These are phyloP conservation scores for Agrypnia vestita DNA, from an alignment of 1,140 invertebrate genomes.

Conservation along the genomic window DNA sequence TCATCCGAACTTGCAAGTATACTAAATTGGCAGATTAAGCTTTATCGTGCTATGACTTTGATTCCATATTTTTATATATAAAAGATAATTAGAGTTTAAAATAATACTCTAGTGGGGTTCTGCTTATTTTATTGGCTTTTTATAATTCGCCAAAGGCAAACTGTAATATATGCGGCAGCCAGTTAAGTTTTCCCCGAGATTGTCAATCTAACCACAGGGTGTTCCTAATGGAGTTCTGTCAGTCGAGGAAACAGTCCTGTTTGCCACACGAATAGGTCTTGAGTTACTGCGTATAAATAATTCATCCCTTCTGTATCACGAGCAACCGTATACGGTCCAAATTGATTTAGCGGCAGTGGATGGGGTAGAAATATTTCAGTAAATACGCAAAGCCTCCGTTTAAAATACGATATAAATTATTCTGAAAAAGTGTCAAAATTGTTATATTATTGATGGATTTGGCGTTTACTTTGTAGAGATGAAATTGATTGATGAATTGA, in stretches of 20 bases:
- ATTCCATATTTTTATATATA: too few species aligned
- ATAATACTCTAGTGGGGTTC: too few species aligned
- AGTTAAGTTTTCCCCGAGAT: not conserved
- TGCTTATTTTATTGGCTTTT: too few species aligned
- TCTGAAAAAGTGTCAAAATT: not conserved
- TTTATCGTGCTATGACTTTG: too few species aligned
- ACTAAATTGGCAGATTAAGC: too few species aligned
- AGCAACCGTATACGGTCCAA: constrained; percentile 12
- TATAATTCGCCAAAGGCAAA: too few species aligned
- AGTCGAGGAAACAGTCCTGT: constrained; percentile 8
- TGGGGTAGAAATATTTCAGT: constrained; percentile 5
- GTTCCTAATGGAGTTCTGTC: constrained; percentile 22
- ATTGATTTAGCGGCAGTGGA: constrained; percentile 24
- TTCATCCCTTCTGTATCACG: constrained; percentile 16
- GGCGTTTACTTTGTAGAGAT: too few species aligned
- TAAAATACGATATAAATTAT: not conserved
- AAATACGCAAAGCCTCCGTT: not conserved
- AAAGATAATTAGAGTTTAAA: too few species aligned
- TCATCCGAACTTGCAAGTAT: too few species aligned
- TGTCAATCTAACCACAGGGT: constrained; percentile 27
- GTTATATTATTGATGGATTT: too few species aligned
- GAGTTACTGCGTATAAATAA: constrained; percentile 5
- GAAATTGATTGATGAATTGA: too few species aligned
- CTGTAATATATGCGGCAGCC: not conserved
- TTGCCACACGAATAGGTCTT: constrained; percentile 29